Conservation (phyloP, 2,113 vertebrate genomes). For the Myrmecobius fasciatus region DNA sequence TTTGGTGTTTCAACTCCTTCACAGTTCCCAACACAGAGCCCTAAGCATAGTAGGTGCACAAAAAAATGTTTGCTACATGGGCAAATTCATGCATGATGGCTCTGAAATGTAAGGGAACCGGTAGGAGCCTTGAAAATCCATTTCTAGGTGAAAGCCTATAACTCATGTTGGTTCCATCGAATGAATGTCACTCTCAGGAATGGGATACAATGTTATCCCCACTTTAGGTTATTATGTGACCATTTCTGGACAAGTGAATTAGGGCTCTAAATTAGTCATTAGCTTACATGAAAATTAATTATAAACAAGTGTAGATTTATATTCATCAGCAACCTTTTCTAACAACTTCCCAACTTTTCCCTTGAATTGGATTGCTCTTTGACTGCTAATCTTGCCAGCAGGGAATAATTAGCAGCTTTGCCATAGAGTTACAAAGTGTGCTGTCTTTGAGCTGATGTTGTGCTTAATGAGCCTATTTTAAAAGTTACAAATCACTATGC, state of each 20-base stretch:
- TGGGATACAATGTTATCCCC: neutral
- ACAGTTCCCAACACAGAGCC: neutral
- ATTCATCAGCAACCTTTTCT: constrained; percentile 54
- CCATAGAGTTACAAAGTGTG: constrained; percentile 56
- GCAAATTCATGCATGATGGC: neutral
- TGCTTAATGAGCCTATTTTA: constrained; percentile 71
- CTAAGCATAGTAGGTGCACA: neutral
- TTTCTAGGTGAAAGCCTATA: neutral
- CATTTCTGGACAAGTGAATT: constrained; percentile 29
- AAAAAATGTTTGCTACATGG: neutral
- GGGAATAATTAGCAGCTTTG: constrained; percentile 71
- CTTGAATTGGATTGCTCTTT: constrained; percentile 39
- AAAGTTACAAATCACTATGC: constrained; percentile 68
- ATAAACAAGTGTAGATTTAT: constrained; percentile 2
- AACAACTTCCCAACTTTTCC: constrained; percentile 54
- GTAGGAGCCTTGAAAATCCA: too few species aligned
- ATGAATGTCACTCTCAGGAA: neutral
- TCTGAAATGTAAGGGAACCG: neutral
- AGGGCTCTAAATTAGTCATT: constrained; percentile 4
- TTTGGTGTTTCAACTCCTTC: neutral
- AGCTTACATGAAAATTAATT: constrained; percentile 32
- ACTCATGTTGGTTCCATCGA: neutral
- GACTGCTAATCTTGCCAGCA: constrained; percentile 54
- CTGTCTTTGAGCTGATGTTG: constrained; percentile 63
- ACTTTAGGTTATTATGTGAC: neutral